Base-by-base conservation (phyloP, 2,113 vertebrate genomes). In the Aythya baeri region DNA sequence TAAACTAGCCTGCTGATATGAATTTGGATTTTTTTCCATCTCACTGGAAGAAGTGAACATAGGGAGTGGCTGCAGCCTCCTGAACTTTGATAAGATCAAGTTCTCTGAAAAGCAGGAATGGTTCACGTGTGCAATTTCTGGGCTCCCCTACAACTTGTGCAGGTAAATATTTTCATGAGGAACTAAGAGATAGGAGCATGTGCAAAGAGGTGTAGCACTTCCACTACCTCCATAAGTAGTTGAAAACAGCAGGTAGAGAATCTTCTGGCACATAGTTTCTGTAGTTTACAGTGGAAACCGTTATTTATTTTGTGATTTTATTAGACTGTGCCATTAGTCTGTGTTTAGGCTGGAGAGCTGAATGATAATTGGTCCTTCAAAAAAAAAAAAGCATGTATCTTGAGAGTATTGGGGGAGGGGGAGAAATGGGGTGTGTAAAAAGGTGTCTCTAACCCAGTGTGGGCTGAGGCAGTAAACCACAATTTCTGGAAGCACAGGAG, bases 121-220 rank as follows among this genome's bases (percentile, higher is more conserved):
- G 41, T 12, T 38, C 2, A 7, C 0, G 6, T 27, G 21, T 1
- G 0, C 6, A 22, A 12, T 41, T 59, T 74, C 49, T 22, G 26
- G 41, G 31, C 11, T 71, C 22, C 22, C 6, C 14, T 83, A 27
- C 13, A 34, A 17, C 63, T 34, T 43, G 21, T 32, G 27, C 7
- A 52, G 57, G 29, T 26, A 23, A 82, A 16, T 6, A 7, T 57
- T 94, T 85, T 49, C 38, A 76, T 72, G 54, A 66, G 58, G 9
- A 75, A 32, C 13, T 79, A 76, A 54, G 11, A 38, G 50, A 31
- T 6, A 43, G 20, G 27, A 72, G 57, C 41, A 50, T 22, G 26
- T 87, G 25, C 61, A 21, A 74, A 90, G 61, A 79, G 16, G 1
- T 36, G 13, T 4, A 36, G n/a, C 26, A 31, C 52, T 94, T 85